Evolutionary conservation across 2,113 vertebrate genomes (phyloP).

Genomic region (Nycticebus coucang): DNA sequence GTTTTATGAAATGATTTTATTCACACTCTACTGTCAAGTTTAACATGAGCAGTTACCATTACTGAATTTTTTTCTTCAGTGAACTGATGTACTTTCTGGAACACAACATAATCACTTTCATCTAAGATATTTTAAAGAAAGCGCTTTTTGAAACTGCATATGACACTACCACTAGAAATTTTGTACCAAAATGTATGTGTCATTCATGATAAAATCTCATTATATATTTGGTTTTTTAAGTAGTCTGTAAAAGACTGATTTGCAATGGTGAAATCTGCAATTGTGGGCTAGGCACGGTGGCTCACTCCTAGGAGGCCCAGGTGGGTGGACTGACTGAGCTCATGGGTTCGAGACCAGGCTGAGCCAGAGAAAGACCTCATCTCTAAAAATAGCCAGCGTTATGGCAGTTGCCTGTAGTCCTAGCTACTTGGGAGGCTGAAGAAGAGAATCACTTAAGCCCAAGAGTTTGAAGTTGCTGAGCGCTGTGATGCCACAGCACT

Average conservation of each 20-base stretch:
- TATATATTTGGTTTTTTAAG: neutral
- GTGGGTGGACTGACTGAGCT: too few species aligned
- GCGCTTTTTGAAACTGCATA: neutral
- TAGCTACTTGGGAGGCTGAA: too few species aligned
- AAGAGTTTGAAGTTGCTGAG: too few species aligned
- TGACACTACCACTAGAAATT: neutral
- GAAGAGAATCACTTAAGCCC: too few species aligned
- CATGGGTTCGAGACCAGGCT: too few species aligned
- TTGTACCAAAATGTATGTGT: neutral
- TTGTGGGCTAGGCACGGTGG: neutral
- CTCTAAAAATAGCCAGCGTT: too few species aligned
- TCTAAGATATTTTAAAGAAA: slow-evolving; percentile 34
- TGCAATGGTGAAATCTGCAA: neutral
- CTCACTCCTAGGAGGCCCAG: too few species aligned
- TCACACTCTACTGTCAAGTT: neutral
- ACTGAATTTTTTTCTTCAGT: neutral
- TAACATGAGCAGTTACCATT: neutral
- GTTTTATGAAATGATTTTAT: neutral
- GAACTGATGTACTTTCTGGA: slow-evolving; percentile 28
- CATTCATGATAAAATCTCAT: neutral
- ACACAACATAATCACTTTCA: neutral
- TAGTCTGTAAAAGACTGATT: neutral
- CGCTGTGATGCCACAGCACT: too few species aligned
- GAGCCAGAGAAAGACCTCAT: too few species aligned
- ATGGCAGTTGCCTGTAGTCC: too few species aligned